Percentiles rank a stretch among this genome's conserved stretches.
phyloP scores from a whole-genome alignment of 2,888 invertebrate species.

The Onthophagus sagittarius region DNA sequence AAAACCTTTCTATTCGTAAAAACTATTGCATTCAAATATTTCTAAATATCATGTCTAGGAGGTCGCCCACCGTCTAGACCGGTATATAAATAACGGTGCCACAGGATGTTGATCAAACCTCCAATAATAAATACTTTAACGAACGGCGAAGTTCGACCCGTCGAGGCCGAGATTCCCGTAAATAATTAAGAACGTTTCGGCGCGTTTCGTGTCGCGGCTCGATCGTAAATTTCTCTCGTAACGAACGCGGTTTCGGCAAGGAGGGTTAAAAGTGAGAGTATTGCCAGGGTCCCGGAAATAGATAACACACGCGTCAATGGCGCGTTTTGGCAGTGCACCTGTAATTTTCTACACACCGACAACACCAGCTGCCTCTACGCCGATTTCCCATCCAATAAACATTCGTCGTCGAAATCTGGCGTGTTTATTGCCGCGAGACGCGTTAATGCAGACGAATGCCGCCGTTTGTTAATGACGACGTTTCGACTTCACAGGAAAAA shows the following conservation, averaged over 20 bases:
- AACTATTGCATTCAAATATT: not conserved
- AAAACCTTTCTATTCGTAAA: no score
- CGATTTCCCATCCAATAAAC: not conserved
- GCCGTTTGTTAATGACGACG: not conserved
- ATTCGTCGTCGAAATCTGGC: not conserved
- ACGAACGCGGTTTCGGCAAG: not conserved
- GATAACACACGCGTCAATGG: not conserved
- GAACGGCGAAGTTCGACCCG: not conserved
- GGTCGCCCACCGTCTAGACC: not conserved
- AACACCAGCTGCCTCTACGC: not conserved
- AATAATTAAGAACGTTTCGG: not conserved
- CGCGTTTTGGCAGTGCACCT: not conserved
- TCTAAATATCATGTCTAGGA: not conserved
- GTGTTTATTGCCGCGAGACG: not conserved
- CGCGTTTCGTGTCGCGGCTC: not conserved
- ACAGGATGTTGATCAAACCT: not conserved
- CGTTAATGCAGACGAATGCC: not conserved
- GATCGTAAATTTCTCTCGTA: not conserved
- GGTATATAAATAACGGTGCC: not conserved
- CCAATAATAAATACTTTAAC: not conserved
- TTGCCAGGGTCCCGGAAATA: not conserved
- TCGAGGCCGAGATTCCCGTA: not conserved
- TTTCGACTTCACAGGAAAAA: not conserved
- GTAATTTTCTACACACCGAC: not conserved
- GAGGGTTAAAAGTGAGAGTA: not conserved